These are phyloP conservation scores for Carassius auratus DNA, from an alignment of 2,113 vertebrate species.

Conservation along the genomic window DNA sequence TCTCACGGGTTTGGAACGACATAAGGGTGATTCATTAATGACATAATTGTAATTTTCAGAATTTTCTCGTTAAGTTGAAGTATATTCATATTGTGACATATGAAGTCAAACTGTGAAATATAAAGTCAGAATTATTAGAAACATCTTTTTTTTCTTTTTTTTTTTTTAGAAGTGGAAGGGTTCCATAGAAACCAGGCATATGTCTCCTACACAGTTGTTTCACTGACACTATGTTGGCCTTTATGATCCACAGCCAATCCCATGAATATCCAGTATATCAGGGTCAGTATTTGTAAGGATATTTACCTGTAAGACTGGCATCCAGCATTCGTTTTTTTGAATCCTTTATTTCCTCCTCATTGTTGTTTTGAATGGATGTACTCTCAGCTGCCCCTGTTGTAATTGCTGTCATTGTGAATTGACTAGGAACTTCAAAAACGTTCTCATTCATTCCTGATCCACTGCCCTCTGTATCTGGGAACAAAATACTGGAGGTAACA, in stretches of 20 bases:
- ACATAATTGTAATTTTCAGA: too few relatives aligned
- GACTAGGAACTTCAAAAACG: neutral
- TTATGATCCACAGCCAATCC: neutral
- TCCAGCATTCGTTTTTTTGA: neutral
- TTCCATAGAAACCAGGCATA: neutral
- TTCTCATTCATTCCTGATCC: neutral
- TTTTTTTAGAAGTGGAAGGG: too few relatives aligned
- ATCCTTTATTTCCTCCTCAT: too few relatives aligned
- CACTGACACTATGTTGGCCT: too few relatives aligned
- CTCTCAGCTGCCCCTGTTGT: neutral
- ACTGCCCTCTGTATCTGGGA: slow-evolving; percentile 22
- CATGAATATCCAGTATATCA: neutral
- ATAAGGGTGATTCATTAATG: too few relatives aligned
- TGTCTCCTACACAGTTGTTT: neutral
- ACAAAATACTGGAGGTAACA: neutral
- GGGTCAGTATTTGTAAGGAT: neutral
- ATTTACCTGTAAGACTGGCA: neutral
- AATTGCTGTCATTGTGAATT: neutral
- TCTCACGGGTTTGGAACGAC: too few relatives aligned
- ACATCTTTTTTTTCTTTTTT: neutral
- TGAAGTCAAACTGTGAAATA: neutral
- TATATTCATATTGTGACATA: neutral
- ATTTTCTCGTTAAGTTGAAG: too few relatives aligned
- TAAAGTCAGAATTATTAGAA: neutral
- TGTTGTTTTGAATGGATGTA: too few relatives aligned